Percentiles rank a stretch among this genome's conserved stretches.
Conservation (phyloP, 2,797 vertebrate species). For the Salarias fasciatus region DNA sequence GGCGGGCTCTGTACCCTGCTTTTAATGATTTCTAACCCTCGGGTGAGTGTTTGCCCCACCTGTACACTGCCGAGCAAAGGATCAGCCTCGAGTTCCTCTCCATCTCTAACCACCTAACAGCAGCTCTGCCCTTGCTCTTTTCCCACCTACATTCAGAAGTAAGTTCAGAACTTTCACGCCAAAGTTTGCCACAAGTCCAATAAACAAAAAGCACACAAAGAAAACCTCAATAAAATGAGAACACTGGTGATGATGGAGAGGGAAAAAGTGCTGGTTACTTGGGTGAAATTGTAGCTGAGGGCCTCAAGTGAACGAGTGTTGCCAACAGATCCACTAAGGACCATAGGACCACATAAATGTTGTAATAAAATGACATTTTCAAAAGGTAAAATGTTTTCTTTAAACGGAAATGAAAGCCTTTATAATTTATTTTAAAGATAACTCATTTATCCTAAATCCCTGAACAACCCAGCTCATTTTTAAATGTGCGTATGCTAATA, state of each 20-base stretch:
- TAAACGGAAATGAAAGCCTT: slow-evolving; percentile 12
- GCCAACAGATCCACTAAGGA: slow-evolving; percentile 29
- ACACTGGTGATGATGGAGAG: slow-evolving; percentile 25
- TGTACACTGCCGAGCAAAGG: slow-evolving; percentile 17
- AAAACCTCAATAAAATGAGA: slow-evolving; percentile 8
- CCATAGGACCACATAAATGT: slow-evolving; percentile 38
- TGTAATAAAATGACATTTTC: slow-evolving; percentile 14
- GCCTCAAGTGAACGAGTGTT: slow-evolving; percentile 50
- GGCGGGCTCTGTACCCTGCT: slow-evolving; percentile 37
- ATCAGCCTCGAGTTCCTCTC: slow-evolving; percentile 21
- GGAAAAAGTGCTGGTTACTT: slow-evolving; percentile 31
- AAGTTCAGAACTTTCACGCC: slow-evolving; percentile 30
- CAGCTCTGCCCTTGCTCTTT: slow-evolving; percentile 29
- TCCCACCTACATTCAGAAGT: slow-evolving; percentile 25
- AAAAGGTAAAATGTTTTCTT: slow-evolving; percentile 26
- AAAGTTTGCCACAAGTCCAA: slow-evolving; percentile 28
- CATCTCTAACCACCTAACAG: slow-evolving; percentile 34
- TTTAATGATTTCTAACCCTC: slow-evolving; percentile 55
- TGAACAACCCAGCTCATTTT: no score
- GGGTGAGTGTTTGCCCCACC: slow-evolving; percentile 28
- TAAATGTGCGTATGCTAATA: not conserved
- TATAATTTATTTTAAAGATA: not conserved
- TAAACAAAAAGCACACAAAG: slow-evolving; percentile 6
- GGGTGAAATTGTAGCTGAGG: slow-evolving; percentile 63
- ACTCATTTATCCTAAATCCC: no score